Evolutionary conservation across 2,888 invertebrate genomes (phyloP).

Genomic region (Ctena decussata): DNA sequence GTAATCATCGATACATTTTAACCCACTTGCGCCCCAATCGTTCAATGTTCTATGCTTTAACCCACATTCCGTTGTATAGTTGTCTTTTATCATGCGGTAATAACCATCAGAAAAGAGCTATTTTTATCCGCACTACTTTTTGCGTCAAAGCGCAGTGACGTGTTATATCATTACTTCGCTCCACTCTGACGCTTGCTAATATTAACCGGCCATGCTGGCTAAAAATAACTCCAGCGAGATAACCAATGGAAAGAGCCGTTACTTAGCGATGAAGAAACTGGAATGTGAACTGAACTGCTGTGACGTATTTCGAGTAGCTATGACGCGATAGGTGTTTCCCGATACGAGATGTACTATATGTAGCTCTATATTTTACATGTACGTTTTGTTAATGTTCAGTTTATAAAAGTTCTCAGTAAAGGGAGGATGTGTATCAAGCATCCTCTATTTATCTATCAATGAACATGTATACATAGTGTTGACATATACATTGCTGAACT

Average conservation of each 20-base stretch:
- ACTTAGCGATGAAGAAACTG: slow-evolving; percentile 11
- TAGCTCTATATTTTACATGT: slow-evolving; percentile 2
- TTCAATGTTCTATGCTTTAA: not conserved
- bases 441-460: not conserved
- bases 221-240: not conserved
- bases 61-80: not conserved
- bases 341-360: slow-evolving; percentile 60
- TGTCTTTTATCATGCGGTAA: not conserved
- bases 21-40: not conserved
- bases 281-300: slow-evolving; percentile 37
- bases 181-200: slow-evolving; percentile 11
- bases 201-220: slow-evolving; percentile 21
- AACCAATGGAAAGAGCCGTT: slow-evolving; percentile 13
- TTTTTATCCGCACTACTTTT: slow-evolving; percentile 13
- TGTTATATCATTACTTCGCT: not conserved
- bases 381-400: slow-evolving; percentile 8
- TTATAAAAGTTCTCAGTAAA: not conserved
- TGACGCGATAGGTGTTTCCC: slow-evolving; percentile 69
- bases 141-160: slow-evolving; percentile 18
- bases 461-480: not conserved
- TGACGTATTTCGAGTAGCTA: slow-evolving; percentile 59
- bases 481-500: not conserved
- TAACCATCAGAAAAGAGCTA: not conserved
- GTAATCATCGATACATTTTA: not conserved
- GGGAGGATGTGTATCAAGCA: not conserved